Conservation (phyloP, 2,113 vertebrate genomes). For the Hydrolagus affinis region DNA sequence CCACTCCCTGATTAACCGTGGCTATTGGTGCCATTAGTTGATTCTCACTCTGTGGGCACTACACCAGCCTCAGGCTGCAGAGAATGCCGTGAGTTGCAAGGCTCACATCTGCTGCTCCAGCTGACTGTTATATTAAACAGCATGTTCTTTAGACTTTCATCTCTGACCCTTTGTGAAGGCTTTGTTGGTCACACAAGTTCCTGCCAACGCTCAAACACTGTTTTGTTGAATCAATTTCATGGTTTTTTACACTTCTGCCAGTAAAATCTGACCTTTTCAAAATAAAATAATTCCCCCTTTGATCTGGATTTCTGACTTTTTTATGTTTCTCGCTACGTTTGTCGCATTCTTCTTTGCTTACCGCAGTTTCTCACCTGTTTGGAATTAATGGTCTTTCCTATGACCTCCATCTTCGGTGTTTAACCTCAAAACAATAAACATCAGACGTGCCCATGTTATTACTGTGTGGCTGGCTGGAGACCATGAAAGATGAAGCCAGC, state of each 20-base stretch:
- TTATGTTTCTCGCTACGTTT: slow-evolving; percentile 11
- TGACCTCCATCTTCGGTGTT: not conserved
- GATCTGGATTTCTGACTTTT: slow-evolving; percentile 28
- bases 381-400: slow-evolving; percentile 19
- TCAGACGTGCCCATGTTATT: not conserved
- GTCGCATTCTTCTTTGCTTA: slow-evolving; percentile 17
- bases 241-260: slow-evolving; percentile 27
- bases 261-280: slow-evolving; percentile 32
- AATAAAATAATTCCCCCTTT: slow-evolving; percentile 30
- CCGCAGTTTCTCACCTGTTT: slow-evolving; percentile 24
- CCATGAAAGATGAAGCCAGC: not conserved
- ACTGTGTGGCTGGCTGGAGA: not conserved
- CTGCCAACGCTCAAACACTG: not conserved
- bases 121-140: not conserved
- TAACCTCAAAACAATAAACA: slow-evolving; percentile 9
- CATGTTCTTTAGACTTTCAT: slow-evolving; percentile 21
- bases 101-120: not conserved
- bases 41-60: not conserved
- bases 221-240: slow-evolving; percentile 28
- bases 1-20: no score
- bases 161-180: slow-evolving; percentile 22
- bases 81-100: not conserved
- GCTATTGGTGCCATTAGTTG: no score
- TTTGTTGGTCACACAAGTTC: not conserved
- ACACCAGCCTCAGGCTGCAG: not conserved